Evolutionary conservation across 2,113 vertebrate species (phyloP), one percentile per base, ranked within the genome.

Genomic region (Corythornis cristatus): DNA sequence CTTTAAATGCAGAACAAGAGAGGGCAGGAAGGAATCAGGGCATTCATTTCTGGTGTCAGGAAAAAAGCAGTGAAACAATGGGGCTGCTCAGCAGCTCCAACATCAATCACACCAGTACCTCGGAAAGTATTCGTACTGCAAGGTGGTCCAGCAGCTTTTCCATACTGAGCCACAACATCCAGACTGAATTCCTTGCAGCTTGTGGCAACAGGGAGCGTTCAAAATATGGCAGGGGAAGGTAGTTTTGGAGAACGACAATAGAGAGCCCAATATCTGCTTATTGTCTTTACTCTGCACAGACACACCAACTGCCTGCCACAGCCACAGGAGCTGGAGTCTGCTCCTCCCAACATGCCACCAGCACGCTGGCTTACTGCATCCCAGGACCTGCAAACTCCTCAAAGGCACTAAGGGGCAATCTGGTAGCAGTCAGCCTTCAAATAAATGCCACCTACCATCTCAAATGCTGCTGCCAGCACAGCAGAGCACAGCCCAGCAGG

Each of bases 401-500:
- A 1, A 35, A 14, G 15, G 48, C 4, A 20, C 2, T 4, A 29
- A 53, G 43, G 15, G 35, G 43, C 42, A 68, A 64, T n/a, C 5
- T 1, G n/a, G 0, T 8, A 9, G 1, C 22, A 4, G 11, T 2
- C 3, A n/a, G 45, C 50, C 42, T 60, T 40, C 18, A 50, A 26
- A 29, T 6, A 42, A 65, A 37, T 2, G 12, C 8, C 20, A 23
- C 19, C 56, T n/a, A 20, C 25, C 9, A 7, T 3, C 31, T 8
- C 5, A 10, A 40, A 11, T 1, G 29, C 56, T 48, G 28, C 11
- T 25, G 11, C 26, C 40, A 64, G 25, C 40, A 17, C 15, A 7
- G 50, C 66, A 23, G n/a, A 15, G 48, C 40, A 3, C 40, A 58
- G 76, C 86, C 35, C 1, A 2, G 40, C 28, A 12, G 20, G 25